Conservation (phyloP, 2,888 invertebrate species). For the Tetramorium bicarinatum region DNA sequence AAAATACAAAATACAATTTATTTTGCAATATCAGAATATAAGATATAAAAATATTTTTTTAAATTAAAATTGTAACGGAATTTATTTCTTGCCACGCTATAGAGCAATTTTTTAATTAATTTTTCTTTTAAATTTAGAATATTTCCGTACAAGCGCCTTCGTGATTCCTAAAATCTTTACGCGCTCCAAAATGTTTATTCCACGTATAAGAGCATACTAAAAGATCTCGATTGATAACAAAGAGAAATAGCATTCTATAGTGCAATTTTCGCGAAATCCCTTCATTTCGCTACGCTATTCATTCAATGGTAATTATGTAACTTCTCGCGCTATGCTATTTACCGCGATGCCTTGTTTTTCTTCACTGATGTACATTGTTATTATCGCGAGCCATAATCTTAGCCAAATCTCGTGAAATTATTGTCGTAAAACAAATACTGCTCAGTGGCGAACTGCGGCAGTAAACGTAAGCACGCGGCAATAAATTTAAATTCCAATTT, state of each 20-base stretch:
- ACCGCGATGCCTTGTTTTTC: conserved; percentile 19
- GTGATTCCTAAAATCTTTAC: neutral
- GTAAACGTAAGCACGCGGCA: conserved; percentile 61
- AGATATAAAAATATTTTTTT: neutral
- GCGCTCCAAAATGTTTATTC: neutral
- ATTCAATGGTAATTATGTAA: conserved; percentile 42
- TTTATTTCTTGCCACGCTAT: neutral
- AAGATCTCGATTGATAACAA: conserved; percentile 15
- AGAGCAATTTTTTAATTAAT: neutral
- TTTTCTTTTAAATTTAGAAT: neutral
- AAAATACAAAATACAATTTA: neutral
- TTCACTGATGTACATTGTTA: conserved; percentile 50
- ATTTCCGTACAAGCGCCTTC: neutral
- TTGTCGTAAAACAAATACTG: conserved; percentile 69
- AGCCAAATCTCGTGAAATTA: conserved; percentile 73
- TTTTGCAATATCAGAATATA: neutral
- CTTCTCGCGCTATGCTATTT: conserved; percentile 34
- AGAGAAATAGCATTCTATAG: neutral
- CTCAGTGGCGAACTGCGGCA: conserved; percentile 51
- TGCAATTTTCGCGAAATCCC: conserved; percentile 29
- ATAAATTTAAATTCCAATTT: conserved; percentile 74
- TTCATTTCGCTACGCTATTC: conserved; percentile 17
- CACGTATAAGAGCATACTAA: neutral
- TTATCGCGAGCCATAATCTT: conserved; percentile 64
- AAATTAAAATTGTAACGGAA: neutral